Evolutionary conservation across 1,140 invertebrate genomes (phyloP), one percentile per base, ranked within the genome.

Genomic region (Drosophila lini): DNA sequence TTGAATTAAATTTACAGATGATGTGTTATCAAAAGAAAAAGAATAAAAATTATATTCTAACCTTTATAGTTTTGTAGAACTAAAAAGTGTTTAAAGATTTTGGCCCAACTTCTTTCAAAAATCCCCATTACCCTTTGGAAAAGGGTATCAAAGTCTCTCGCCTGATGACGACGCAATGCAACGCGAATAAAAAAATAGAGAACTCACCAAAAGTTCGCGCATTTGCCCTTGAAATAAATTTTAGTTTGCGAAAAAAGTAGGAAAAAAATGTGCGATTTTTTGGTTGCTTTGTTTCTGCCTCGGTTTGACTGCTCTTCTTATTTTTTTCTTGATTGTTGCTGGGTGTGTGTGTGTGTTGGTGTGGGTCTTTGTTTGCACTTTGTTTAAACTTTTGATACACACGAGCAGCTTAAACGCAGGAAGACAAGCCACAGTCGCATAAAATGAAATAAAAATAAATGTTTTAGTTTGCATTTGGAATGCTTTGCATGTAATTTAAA

Each of bases 401-500:
- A 68, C 70, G 58, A 50, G 53, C 42, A 50, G 48, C 74, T 83
- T 83, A 75, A 88, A 61, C 78, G 86, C 86, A 89, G 81, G 85
- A 88, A 89, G 89, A 81, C 89, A 71, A 78, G 45, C 47, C 25
- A 5, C 44, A 25, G 19, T 22, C 44, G 44, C 44, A 45, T 65
- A 15, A 58, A 73, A 61, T 52, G 25, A 63, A 65, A 77, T 64
- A 63, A 60, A 86, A 78, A 89, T 89, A 89, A 88, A 88, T 88
- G 83, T 88, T 90, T 89, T 74, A 84, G 85, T 89, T 89, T 89
- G 80, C 78, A 89, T 90, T 89, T 69, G 45, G 84, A 90, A 84
- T 89, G 85, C 80, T 85, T 89, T 84, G 84, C 85, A 89, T 89
- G 84, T 89, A 89, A 90, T 89, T 89, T 89, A 84, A 89, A 89